Conservation (phyloP, 2,888 invertebrate species). For the Gryllus longicercus region DNA sequence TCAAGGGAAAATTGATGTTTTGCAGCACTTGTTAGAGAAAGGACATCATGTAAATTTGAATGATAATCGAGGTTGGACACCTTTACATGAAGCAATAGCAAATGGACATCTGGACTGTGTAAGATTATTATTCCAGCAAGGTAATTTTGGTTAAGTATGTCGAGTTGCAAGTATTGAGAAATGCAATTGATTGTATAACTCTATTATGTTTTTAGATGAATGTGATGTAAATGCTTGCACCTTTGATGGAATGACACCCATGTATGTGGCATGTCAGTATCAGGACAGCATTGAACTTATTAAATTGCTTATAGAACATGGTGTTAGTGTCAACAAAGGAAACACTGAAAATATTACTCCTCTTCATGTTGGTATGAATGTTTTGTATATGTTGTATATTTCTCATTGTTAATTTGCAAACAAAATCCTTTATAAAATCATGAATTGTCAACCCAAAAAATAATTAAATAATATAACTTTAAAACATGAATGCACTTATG, state of each 20-base stretch:
- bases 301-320: neutral
- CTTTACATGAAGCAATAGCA: constrained; percentile 29
- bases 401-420: too few relatives aligned
- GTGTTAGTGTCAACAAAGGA: neutral
- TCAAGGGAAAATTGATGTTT: constrained; percentile 2
- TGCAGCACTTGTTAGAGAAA: neutral
- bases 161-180: neutral
- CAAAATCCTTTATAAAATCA: too few relatives aligned
- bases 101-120: constrained; percentile 17
- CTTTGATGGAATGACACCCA: neutral
- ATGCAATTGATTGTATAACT: neutral
- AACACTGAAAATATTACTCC: neutral
- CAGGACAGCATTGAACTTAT: neutral
- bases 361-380: neutral
- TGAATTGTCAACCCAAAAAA: too few relatives aligned
- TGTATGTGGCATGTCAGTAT: neutral
- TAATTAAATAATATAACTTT: too few relatives aligned
- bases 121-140: neutral
- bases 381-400: neutral
- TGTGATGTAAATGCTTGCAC: neutral
- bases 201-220: neutral
- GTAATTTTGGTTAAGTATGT: neutral
- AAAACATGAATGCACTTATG: too few relatives aligned
- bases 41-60: neutral
- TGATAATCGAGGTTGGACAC: constrained; percentile 29